Conservation (phyloP, 2,113 vertebrate genomes). For the Orthonyx spaldingii region DNA sequence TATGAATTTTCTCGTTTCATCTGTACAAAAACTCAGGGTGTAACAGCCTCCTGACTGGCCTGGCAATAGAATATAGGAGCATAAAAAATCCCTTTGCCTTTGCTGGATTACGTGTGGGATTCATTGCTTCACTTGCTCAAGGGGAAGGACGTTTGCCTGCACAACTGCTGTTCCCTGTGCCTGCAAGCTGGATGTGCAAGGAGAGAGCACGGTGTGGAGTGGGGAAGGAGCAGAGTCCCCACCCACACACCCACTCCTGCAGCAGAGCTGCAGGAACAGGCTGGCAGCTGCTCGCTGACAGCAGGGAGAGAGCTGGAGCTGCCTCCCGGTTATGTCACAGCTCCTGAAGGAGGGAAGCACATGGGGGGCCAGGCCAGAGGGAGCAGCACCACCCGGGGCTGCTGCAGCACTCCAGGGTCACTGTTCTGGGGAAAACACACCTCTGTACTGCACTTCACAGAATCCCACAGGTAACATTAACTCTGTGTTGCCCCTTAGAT, state of each 20-base stretch:
- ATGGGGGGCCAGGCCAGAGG: not conserved
- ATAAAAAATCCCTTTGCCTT: not conserved
- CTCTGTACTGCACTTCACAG: not conserved
- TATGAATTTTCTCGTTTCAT: not conserved
- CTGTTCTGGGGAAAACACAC: not conserved
- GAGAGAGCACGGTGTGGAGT: not conserved
- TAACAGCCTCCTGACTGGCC: not conserved
- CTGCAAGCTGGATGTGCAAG: not conserved
- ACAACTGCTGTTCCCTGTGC: not conserved
- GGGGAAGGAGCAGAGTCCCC: not conserved
- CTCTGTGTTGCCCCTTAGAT: not conserved
- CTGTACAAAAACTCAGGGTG: not conserved
- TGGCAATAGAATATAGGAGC: not conserved
- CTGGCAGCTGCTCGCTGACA: not conserved
- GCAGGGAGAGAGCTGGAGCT: not conserved
- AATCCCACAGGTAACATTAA: not conserved
- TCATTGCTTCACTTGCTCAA: rapidly evolving
- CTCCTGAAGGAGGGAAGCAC: not conserved
- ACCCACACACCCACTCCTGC: not conserved
- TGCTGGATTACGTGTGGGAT: not conserved
- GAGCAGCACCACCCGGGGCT: rapidly evolving
- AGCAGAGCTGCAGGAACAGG: not conserved
- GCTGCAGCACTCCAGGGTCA: not conserved
- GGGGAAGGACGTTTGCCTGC: not conserved
- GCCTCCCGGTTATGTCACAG: rapidly evolving